Evolutionary conservation across 2,797 vertebrate genomes (phyloP).

Genomic region (Orestias chungarensis): DNA sequence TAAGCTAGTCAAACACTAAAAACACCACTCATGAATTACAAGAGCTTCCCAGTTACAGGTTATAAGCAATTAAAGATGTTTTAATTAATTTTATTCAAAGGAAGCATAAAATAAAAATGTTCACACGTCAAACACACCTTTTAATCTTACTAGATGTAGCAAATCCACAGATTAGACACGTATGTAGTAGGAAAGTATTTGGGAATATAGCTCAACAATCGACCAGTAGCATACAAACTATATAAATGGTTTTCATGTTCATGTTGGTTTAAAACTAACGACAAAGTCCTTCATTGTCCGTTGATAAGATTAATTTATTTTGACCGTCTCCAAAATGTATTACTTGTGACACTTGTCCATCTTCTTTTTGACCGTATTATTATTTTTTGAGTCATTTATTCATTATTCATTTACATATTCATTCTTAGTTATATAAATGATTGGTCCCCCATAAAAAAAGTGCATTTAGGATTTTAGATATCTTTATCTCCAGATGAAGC

Average conservation of each 20-base stretch:
- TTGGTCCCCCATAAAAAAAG: background rate
- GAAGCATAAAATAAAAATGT: conserved; percentile 24
- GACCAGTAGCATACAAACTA: background rate
- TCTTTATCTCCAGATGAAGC: background rate
- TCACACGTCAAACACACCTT: background rate
- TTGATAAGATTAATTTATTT: too few species aligned
- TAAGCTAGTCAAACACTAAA: conserved; percentile 51
- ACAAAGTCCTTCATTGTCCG: too few species aligned
- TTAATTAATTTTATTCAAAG: conserved; percentile 27
- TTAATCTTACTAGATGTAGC: background rate
- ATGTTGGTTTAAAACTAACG: too few species aligned
- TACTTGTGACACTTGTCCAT: too few species aligned
- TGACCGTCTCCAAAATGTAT: too few species aligned
- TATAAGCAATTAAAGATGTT: conserved; percentile 29
- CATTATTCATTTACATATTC: too few species aligned
- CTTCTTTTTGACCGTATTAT: too few species aligned
- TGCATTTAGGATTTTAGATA: too few species aligned
- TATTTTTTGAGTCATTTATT: too few species aligned
- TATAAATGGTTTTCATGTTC: background rate
- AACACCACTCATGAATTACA: conserved; percentile 38
- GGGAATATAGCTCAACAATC: background rate
- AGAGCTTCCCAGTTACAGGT: conserved; percentile 31
- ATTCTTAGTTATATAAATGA: too few species aligned
- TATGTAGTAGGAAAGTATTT: background rate
- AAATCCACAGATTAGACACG: background rate